A percentile compares a stretch with the other conserved stretches of the same genome.
Conservation (phyloP, 2,113 vertebrate species). For the Tichodroma muraria region DNA sequence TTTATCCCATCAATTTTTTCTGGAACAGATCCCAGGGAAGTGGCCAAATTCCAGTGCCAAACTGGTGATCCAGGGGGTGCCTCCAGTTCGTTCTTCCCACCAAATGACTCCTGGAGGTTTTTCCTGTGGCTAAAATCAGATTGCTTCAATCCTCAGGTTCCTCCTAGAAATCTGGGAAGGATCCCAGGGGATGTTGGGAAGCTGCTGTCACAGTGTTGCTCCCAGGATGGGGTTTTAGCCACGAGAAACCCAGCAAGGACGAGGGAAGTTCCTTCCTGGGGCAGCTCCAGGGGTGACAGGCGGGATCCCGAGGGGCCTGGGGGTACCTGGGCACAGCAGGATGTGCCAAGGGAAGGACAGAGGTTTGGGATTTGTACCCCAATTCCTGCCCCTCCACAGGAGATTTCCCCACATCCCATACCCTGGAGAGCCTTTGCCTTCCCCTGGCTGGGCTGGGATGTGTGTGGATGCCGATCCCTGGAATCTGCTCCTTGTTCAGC, state of each 20-base stretch:
- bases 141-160: neutral
- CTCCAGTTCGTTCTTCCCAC: neutral
- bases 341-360: neutral
- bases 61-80: neutral
- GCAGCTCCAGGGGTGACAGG: neutral
- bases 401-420: neutral
- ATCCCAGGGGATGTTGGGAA: neutral
- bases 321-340: neutral
- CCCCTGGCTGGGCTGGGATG: neutral
- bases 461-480: neutral
- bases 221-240: neutral
- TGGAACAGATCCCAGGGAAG: neutral
- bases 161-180: neutral
- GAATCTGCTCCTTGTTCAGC: neutral
- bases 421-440: neutral
- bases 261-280: neutral
- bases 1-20: neutral
- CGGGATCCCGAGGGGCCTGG: fast-evolving
- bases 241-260: neutral
- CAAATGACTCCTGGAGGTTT: neutral
- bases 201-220: neutral
- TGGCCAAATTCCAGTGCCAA: neutral
- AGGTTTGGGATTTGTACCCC: neutral
- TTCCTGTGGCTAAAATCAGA: neutral
- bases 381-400: neutral